Conservation (phyloP, 2,888 invertebrate genomes). For the Idaea aversata region DNA sequence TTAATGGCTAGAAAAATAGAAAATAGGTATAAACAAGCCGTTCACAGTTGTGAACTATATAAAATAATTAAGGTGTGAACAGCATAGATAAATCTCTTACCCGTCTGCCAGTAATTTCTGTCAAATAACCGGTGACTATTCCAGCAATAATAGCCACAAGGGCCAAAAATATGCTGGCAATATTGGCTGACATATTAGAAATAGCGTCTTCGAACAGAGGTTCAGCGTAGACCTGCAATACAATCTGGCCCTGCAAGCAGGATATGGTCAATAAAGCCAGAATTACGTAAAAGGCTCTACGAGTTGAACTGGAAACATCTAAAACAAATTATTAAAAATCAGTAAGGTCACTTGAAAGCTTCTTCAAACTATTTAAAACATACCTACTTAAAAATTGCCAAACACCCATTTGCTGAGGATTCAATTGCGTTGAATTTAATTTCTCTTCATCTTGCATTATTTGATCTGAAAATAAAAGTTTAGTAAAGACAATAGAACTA, state of each 20-base stretch:
- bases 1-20: conserved; percentile 32
- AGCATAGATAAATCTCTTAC: conserved; percentile 33
- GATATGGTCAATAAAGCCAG: conserved; percentile 42
- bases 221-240: conserved; percentile 60
- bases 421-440: background rate
- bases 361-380: background rate
- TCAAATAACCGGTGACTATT: conserved; percentile 49
- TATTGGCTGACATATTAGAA: conserved; percentile 49
- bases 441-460: background rate
- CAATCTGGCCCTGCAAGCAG: conserved; percentile 59
- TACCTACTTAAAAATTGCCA: background rate
- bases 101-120: conserved; percentile 55
- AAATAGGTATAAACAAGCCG: background rate
- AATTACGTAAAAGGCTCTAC: conserved; percentile 43
- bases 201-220: conserved; percentile 55
- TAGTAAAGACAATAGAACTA: too few species aligned
- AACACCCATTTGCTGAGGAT: background rate
- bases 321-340: conserved; percentile 19
- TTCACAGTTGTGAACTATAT: too few species aligned
- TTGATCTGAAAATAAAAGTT: background rate
- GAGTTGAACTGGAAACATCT: conserved; percentile 56
- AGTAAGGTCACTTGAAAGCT: background rate
- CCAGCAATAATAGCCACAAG: conserved; percentile 42
- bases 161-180: conserved; percentile 51
- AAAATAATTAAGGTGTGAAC: too few species aligned